Evolutionary conservation across 2,888 invertebrate genomes (phyloP), one percentile per base, ranked within the genome.

Genomic region (Gerosis bhagava): DNA sequence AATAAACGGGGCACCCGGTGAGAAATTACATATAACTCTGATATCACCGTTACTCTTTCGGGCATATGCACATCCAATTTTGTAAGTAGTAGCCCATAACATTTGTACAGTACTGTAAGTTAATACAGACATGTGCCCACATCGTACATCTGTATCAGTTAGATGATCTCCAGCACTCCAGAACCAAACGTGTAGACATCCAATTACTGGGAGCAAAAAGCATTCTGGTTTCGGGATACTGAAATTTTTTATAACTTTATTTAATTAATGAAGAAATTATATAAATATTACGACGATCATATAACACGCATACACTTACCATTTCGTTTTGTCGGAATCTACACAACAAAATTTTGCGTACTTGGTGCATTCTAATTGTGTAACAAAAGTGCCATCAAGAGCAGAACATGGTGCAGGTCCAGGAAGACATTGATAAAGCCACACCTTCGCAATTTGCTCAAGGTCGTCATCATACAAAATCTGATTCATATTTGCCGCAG

Each of bases 31-130:
- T 2, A 82, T 65, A 6, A 86, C 76, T 63, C 84, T 67, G 13
- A 75, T 51, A 53, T 86, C 76, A 15, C 80, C 81, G 49, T 70
- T 69, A 1, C 28, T 10, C 25, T 58, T 62, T 49, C 53, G 49
- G 21, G 73, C 82, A 51, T 69, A 82, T 7, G 84, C 86, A 60
- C 87, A 88, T 34, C 87, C 87, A 11, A 88, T 67, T 74, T 83
- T 81, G 42, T 59, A 61, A 3, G 86, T 86, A 12, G 71, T 62
- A 2, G 84, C 83, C 84, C 84, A 86, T 28, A 88, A 43, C 24
- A 88, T 53, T 51, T 87, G 86, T 7, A 67, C 76, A 26, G 86
- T 77, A 37, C 70, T 67, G 51, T 65, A 81, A 5, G 82, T 83
- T 1, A 49, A 45, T 13, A 66, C 60, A 15, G 73, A 62, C 8